Conservation (phyloP, 2,113 vertebrate genomes). For the Narcine bancroftii region DNA sequence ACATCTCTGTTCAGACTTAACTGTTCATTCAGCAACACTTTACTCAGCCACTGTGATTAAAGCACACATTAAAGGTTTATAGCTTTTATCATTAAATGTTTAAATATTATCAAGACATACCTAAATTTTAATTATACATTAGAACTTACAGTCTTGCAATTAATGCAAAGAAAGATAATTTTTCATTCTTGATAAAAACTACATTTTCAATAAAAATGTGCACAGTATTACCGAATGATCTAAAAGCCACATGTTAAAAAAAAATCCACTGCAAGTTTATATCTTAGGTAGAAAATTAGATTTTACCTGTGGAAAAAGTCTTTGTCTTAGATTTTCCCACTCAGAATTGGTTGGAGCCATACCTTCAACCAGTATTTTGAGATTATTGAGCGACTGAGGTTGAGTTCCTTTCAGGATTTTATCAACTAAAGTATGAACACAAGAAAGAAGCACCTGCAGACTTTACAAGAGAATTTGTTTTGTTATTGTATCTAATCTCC, state of each 20-base stretch:
- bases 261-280: neutral
- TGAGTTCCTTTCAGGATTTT: constrained; percentile 57
- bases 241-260: neutral
- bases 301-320: constrained; percentile 71
- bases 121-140: neutral
- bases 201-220: neutral
- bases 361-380: constrained; percentile 55
- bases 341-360: constrained; percentile 62
- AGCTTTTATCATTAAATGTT: neutral
- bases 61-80: constrained; percentile 24
- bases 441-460: constrained; percentile 70
- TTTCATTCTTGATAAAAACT: neutral
- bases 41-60: constrained; percentile 72
- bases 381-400: constrained; percentile 43
- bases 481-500: neutral
- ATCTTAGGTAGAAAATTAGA: neutral
- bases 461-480: constrained; percentile 49
- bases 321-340: constrained; percentile 68
- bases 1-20: constrained; percentile 65
- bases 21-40: constrained; percentile 68
- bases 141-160: neutral
- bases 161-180: neutral
- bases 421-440: constrained; percentile 64
- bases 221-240: neutral
- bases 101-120: neutral